These are phyloP conservation scores for Cryptotis parvus DNA, from an alignment of 2,113 vertebrate genomes.

Conservation along the genomic window DNA sequence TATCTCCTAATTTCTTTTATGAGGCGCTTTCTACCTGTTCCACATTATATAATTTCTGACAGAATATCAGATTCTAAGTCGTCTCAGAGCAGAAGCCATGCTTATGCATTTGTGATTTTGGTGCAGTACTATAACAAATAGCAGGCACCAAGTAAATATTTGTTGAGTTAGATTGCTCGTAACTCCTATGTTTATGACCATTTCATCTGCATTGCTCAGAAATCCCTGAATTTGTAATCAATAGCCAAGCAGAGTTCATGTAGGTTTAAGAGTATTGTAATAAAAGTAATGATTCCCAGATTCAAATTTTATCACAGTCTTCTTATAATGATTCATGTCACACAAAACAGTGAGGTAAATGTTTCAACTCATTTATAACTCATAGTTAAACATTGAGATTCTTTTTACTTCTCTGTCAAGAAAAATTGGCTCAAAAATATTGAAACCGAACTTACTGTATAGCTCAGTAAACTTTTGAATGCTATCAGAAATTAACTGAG, in stretches of 20 bases:
- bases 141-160: background rate
- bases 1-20: constrained; percentile 21
- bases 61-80: background rate
- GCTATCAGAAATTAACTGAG: background rate
- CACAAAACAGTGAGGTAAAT: background rate
- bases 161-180: background rate
- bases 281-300: background rate
- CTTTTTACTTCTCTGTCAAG: background rate
- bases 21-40: background rate
- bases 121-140: background rate
- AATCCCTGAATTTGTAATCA: constrained; percentile 1
- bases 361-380: background rate
- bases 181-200: background rate
- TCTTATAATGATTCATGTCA: background rate
- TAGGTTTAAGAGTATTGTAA: background rate
- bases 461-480: background rate
- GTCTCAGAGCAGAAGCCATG: background rate
- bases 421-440: background rate
- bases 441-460: background rate
- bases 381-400: background rate
- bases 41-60: background rate
- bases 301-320: background rate
- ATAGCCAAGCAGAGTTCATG: background rate
- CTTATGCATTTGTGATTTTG: background rate
- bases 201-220: background rate